phyloP scores from a whole-genome alignment of 2,113 vertebrate species.

The Zeus faber region DNA sequence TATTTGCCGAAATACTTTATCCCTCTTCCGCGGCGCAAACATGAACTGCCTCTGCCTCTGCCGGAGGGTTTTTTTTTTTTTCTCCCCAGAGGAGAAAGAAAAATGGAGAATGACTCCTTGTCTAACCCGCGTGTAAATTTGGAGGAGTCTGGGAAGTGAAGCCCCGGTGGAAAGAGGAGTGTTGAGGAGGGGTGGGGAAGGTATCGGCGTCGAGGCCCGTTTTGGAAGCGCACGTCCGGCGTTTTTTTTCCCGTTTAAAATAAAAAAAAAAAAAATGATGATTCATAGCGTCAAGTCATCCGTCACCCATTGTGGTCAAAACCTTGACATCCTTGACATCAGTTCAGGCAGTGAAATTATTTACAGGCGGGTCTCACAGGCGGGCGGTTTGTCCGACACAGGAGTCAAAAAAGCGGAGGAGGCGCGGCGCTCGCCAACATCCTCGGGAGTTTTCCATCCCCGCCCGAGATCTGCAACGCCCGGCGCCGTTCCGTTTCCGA shows the following conservation, averaged over 20 bases:
- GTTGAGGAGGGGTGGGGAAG: neutral
- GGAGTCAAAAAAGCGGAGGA: no score
- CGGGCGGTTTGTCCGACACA: no score
- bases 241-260: no score
- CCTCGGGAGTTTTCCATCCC: no score
- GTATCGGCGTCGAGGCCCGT: neutral
- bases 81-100: neutral
- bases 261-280: conserved; percentile 17
- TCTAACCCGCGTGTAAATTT: conserved; percentile 40
- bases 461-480: no score
- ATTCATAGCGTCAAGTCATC: conserved; percentile 35
- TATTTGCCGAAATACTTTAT: conserved; percentile 62
- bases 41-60: conserved; percentile 54
- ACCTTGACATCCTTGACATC: conserved; percentile 35
- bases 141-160: no score
- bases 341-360: conserved; percentile 19
- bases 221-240: no score
- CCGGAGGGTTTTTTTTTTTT: no score
- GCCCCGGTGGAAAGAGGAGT: no score
- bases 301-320: conserved; percentile 18
- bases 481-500: no score
- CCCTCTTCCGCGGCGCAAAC: conserved; percentile 43
- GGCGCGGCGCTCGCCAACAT: no score
- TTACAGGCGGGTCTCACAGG: conserved; percentile 19
- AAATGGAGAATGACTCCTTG: conserved; percentile 28